Evolutionary conservation across 1,140 invertebrate species (phyloP).

Genomic region (Aricia agestis): DNA sequence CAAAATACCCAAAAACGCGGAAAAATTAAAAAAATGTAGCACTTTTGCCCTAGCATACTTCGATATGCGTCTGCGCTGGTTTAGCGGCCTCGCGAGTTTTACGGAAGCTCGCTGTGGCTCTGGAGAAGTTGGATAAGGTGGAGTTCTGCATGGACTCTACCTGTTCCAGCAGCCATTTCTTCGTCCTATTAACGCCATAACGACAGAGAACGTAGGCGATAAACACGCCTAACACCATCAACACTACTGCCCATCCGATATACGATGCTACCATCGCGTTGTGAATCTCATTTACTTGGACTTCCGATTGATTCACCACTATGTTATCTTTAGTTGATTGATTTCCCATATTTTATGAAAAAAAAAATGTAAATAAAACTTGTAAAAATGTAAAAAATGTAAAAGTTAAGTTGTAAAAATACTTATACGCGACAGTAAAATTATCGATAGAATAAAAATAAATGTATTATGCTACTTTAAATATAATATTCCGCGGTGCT

Average conservation of each 20-base stretch:
- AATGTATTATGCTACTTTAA: background rate
- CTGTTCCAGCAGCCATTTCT: slow-evolving; percentile 1
- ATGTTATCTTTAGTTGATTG: background rate
- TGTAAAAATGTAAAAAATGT: background rate
- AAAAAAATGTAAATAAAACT: background rate
- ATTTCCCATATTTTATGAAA: slow-evolving; percentile 1
- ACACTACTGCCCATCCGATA: slow-evolving; percentile 3
- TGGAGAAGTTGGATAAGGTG: background rate
- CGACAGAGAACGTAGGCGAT: background rate
- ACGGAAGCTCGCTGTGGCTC: slow-evolving; percentile 1
- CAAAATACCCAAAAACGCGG: too few relatives aligned
- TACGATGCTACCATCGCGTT: slow-evolving; percentile 5
- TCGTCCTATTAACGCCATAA: background rate
- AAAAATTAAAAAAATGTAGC: too few relatives aligned
- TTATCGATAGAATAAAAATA: background rate
- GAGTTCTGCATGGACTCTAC: background rate
- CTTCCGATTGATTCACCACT: background rate
- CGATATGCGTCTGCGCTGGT: background rate
- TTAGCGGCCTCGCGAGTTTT: background rate
- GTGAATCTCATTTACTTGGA: background rate
- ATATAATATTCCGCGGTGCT: background rate
- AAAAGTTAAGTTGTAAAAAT: too few relatives aligned
- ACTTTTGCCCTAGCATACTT: background rate
- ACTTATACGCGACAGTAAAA: too few relatives aligned
- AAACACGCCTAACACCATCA: background rate